phyloP scores from a whole-genome alignment of 2,113 vertebrate species.

The Thamnaconus septentrionalis region DNA sequence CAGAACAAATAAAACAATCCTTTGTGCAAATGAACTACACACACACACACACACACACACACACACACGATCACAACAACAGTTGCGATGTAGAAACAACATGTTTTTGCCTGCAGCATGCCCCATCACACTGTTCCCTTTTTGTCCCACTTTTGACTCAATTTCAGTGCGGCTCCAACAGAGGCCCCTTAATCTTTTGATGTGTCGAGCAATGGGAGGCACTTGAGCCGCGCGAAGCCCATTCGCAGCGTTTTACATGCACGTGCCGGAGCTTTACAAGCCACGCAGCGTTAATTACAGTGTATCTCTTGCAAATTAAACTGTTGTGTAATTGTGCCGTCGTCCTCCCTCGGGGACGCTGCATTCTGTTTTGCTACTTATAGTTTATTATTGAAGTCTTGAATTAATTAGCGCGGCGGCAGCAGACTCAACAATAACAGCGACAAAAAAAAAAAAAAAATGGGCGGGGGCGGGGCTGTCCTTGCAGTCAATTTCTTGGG shows the following conservation, averaged over 20 bases:
- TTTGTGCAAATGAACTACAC: conserved; percentile 3
- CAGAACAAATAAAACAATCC: conserved; percentile 25
- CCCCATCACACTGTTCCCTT: conserved; percentile 10
- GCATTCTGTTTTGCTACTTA: conserved; percentile 64
- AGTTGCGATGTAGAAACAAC: conserved; percentile 10
- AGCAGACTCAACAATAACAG: conserved; percentile 33
- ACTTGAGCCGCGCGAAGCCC: conserved; percentile 29
- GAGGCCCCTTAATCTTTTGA: conserved; percentile 26
- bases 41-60: too few relatives aligned
- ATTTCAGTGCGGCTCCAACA: conserved; percentile 19
- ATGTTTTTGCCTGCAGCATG: conserved; percentile 17
- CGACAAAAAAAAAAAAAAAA: too few relatives aligned
- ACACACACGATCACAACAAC: neutral
- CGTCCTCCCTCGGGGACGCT: conserved; percentile 37
- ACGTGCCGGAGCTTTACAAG: conserved; percentile 45
- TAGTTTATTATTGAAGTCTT: neutral
- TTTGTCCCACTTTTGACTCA: neutral
- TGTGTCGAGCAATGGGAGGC: conserved; percentile 37
- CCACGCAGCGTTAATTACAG: conserved; percentile 56
- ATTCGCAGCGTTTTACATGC: conserved; percentile 43
- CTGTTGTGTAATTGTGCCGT: conserved; percentile 61
- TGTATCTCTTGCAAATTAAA: conserved; percentile 65
- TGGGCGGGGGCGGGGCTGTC: too few relatives aligned
- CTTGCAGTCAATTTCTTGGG: neutral
- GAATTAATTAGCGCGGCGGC: conserved; percentile 57